Evolutionary conservation across 2,113 vertebrate species (phyloP).

Genomic region (Centropristis striata): DNA sequence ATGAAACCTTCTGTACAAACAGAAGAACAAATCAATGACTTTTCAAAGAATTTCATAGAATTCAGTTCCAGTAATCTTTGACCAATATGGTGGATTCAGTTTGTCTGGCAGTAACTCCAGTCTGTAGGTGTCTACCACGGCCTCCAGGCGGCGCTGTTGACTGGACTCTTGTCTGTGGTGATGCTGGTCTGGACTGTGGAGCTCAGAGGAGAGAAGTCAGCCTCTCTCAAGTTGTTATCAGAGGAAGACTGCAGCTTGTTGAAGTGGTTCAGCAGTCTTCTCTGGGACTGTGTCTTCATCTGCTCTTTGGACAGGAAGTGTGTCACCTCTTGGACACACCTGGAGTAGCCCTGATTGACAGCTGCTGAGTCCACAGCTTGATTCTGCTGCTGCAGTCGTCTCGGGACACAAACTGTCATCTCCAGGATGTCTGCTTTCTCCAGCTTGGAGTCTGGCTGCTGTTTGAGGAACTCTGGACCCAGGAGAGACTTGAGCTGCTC

Average conservation of each 20-base stretch:
- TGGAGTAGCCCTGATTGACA: too few relatives aligned
- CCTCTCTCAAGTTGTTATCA: slow-evolving; percentile 43
- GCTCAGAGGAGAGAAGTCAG: slow-evolving; percentile 48
- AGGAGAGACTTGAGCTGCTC: too few relatives aligned
- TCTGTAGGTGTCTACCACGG: slow-evolving; percentile 66
- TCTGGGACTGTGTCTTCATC: too few relatives aligned
- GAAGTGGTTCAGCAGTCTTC: slow-evolving; percentile 60
- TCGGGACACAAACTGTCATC: slow-evolving; percentile 66
- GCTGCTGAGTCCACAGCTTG: too few relatives aligned
- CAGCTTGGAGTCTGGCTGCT: slow-evolving; percentile 72
- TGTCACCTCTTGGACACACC: too few relatives aligned
- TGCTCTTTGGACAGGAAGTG: too few relatives aligned
- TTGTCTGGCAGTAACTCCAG: slow-evolving; percentile 20
- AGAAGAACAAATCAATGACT: background rate
- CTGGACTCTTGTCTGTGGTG: slow-evolving; percentile 56
- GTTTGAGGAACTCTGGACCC: too few relatives aligned
- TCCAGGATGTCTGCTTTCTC: slow-evolving; percentile 83
- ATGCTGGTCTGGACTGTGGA: slow-evolving; percentile 55
- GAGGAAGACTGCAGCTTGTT: slow-evolving; percentile 58
- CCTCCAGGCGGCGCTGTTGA: slow-evolving; percentile 70
- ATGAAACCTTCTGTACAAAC: background rate
- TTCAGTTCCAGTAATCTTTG: slow-evolving; percentile 18
- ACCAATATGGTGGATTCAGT: slow-evolving; percentile 56
- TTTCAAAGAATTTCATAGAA: background rate
- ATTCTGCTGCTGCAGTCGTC: slow-evolving; percentile 63